Conservation (phyloP, 2,113 vertebrate genomes). For the Clupea harengus region DNA sequence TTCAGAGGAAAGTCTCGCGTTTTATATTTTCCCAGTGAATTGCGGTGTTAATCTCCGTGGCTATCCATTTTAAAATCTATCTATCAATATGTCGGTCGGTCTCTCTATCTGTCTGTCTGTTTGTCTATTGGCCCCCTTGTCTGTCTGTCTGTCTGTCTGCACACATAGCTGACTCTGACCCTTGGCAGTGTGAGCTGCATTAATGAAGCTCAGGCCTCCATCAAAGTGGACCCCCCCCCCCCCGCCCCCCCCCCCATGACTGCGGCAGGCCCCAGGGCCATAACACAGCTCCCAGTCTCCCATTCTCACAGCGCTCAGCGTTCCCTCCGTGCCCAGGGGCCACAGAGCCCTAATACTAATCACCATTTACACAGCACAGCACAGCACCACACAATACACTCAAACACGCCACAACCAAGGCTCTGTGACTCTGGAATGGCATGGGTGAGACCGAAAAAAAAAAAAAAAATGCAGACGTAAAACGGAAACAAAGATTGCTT, state of each 20-base stretch:
- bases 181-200: constrained; percentile 63
- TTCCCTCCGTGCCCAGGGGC: constrained; percentile 58
- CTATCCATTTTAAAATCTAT: neutral
- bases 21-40: neutral
- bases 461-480: neutral
- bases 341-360: constrained; percentile 65
- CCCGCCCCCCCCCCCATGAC: constrained; percentile 32
- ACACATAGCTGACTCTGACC: constrained; percentile 59
- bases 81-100: neutral
- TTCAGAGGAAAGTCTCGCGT: constrained; percentile 50
- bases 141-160: constrained; percentile 24
- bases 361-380: constrained; percentile 63
- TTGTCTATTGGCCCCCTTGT: neutral
- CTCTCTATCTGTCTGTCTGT: neutral
- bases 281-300: constrained; percentile 55
- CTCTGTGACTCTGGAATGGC: neutral
- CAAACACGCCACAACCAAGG: neutral
- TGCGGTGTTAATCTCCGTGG: neutral
- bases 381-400: neutral
- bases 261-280: constrained; percentile 64
- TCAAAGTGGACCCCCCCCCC: constrained; percentile 60
- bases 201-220: constrained; percentile 74
- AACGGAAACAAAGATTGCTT: constrained; percentile 67
- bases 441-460: constrained; percentile 49
- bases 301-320: constrained; percentile 15